Evolutionary conservation across 2,797 vertebrate species (phyloP), one percentile per base, ranked within the genome.

Genomic region (Pipistrellus pipistrellus): DNA sequence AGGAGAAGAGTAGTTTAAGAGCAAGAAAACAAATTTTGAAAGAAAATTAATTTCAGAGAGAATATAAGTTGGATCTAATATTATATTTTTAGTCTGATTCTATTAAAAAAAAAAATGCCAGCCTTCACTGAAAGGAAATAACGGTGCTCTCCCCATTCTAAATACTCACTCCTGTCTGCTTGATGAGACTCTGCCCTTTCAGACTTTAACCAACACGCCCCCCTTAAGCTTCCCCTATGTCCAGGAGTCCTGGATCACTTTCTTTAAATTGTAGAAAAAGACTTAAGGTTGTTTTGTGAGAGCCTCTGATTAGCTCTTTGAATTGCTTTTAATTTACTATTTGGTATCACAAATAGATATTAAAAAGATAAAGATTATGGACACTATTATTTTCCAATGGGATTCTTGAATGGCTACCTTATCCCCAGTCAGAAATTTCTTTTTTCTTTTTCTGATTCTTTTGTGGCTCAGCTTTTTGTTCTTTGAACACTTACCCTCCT

Each of bases 21-120:
- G 51, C 25, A 90, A 80, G 88, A 55, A 86, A 77, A 89, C 30
- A 93, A 92, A 72, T 59, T 84, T 72, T 21, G 30, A 84, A 88
- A 84, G 30, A 87, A 76, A 91, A 51, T 11, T 27, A 75, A 93
- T 32, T 85, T 85, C 59, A 68, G 41, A 41, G 15, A 80, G 53
- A 81, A 35, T 68, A 57, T 21, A 57, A 73, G 41, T 62, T 55
- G 18, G 59, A 41, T 84, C 25, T 84, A 18, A 62, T 30, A 44
- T 27, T 71, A 17, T 32, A 18, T 76, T 25, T 7, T 80, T 86
- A 66, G 8, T 78, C 32, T 88, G 25, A 57, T 27, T 48, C 0
- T 82, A 2, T 84, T 2, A 35, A 85, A 80, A 27, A 20, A 13
- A 13, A 80, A 27, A 14, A 11, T 64, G 2, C 21, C 46, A 90